phyloP scores from a whole-genome alignment of 37 sponge, comb jelly and placozoan species.

The Dysidea cf. avara region DNA sequence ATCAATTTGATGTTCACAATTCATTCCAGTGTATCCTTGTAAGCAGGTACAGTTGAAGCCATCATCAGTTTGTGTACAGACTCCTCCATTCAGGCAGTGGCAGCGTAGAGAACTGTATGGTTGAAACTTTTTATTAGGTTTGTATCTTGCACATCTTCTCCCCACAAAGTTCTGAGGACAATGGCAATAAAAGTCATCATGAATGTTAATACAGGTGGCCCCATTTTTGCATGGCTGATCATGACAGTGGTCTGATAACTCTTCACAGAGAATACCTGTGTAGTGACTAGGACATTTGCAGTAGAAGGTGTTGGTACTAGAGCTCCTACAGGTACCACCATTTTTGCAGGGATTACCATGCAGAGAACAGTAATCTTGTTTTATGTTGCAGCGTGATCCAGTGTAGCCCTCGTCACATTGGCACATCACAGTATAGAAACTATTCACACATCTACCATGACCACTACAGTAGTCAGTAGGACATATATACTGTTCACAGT shows the following conservation, averaged over 20 bases:
- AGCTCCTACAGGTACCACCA: slow-evolving; percentile 33
- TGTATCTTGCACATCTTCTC: neutral
- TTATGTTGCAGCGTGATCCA: neutral
- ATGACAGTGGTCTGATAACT: slow-evolving; percentile 7
- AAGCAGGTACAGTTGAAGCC: slow-evolving; percentile 11
- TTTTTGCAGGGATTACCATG: slow-evolving; percentile 19
- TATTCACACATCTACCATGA: slow-evolving; percentile 7
- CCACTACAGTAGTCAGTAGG: slow-evolving; percentile 4
- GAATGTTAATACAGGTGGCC: slow-evolving; percentile 8
- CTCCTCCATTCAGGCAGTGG: slow-evolving; percentile 25
- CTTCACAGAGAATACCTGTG: slow-evolving; percentile 35
- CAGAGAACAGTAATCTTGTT: slow-evolving; percentile 2
- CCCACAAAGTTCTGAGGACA: slow-evolving; percentile 3
- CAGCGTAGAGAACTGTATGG: neutral
- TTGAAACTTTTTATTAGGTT: neutral
- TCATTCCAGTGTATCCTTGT: slow-evolving; percentile 6
- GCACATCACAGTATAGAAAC: neutral
- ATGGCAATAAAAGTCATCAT: neutral
- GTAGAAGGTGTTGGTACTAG: slow-evolving; percentile 4
- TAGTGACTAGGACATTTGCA: slow-evolving; percentile 27
- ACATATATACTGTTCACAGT: neutral
- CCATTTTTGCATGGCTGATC: slow-evolving; percentile 6
- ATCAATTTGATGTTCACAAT: neutral
- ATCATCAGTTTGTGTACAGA: neutral
- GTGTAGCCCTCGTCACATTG: slow-evolving; percentile 7